phyloP scores from a whole-genome alignment of 2,797 vertebrate genomes.

The Lutjanus campechanus region DNA sequence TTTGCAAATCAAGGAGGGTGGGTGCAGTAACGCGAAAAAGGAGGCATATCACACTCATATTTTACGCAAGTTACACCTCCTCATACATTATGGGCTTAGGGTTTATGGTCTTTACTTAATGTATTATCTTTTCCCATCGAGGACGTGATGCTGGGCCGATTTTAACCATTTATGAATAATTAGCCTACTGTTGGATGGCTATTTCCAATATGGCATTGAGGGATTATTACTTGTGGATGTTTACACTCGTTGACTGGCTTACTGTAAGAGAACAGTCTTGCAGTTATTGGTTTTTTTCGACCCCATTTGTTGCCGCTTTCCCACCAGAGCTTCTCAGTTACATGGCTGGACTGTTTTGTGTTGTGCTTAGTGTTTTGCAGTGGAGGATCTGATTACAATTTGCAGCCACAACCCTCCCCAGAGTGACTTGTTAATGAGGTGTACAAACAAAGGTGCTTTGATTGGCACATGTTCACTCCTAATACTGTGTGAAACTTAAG shows the following conservation, averaged over 20 bases:
- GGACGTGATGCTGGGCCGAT: background rate
- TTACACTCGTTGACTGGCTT: background rate
- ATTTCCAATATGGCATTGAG: background rate
- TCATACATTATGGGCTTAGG: background rate
- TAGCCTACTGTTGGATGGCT: background rate
- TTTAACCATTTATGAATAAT: background rate
- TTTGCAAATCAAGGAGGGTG: background rate
- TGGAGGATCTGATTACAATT: slow-evolving; percentile 42
- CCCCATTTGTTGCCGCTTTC: background rate
- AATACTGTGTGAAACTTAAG: slow-evolving; percentile 1
- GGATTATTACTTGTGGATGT: background rate
- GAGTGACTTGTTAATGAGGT: slow-evolving; percentile 36
- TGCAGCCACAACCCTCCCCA: slow-evolving; percentile 18
- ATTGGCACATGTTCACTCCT: slow-evolving; percentile 14
- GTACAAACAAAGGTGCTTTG: slow-evolving; percentile 38
- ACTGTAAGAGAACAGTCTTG: background rate
- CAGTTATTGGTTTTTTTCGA: background rate
- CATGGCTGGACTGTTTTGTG: background rate
- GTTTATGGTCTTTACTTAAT: background rate
- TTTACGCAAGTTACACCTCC: background rate
- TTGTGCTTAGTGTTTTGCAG: slow-evolving; percentile 26
- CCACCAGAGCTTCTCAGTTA: slow-evolving; percentile 4
- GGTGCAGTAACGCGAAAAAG: background rate
- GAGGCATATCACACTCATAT: background rate
- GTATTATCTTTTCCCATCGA: background rate